A percentile compares a stretch with the other conserved stretches of the same genome.
phyloP scores from a whole-genome alignment of 2,113 vertebrate genomes.

The Semicossyphus pulcher region DNA sequence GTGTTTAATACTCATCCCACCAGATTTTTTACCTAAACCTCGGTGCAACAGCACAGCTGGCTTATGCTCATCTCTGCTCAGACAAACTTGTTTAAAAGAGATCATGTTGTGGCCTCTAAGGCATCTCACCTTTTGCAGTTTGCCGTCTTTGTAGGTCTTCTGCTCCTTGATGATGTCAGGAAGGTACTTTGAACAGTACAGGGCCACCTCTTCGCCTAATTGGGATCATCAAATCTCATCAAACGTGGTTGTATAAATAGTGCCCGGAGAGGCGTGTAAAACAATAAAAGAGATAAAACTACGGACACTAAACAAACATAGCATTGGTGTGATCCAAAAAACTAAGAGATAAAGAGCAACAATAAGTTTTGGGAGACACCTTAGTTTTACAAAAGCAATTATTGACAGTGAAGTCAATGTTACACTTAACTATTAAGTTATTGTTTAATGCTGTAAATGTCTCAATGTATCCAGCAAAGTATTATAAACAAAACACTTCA shows the following conservation, averaged over 20 bases:
- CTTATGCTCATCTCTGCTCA: neutral
- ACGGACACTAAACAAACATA: neutral
- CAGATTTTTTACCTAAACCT: neutral
- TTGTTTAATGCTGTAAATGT: neutral
- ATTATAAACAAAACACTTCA: neutral
- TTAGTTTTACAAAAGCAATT: no score
- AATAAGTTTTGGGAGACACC: neutral
- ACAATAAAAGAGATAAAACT: neutral
- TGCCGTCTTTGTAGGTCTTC: slow-evolving; percentile 96
- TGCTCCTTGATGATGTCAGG: slow-evolving; percentile 97
- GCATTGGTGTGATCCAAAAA: neutral
- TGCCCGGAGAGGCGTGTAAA: neutral
- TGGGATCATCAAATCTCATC: slow-evolving; percentile 19
- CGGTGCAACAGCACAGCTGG: neutral
- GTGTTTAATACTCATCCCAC: neutral
- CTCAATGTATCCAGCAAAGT: neutral
- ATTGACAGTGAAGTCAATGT: no score
- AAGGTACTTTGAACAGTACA: slow-evolving; percentile 99
- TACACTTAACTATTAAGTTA: neutral
- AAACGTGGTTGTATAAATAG: neutral
- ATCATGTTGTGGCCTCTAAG: neutral
- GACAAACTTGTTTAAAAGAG: neutral
- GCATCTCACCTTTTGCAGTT: slow-evolving; percentile 92
- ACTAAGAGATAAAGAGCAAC: neutral
- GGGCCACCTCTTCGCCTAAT: slow-evolving; percentile 96